Evolutionary conservation across 2,888 invertebrate genomes (phyloP).

Genomic region (Dolomedes plantarius): DNA sequence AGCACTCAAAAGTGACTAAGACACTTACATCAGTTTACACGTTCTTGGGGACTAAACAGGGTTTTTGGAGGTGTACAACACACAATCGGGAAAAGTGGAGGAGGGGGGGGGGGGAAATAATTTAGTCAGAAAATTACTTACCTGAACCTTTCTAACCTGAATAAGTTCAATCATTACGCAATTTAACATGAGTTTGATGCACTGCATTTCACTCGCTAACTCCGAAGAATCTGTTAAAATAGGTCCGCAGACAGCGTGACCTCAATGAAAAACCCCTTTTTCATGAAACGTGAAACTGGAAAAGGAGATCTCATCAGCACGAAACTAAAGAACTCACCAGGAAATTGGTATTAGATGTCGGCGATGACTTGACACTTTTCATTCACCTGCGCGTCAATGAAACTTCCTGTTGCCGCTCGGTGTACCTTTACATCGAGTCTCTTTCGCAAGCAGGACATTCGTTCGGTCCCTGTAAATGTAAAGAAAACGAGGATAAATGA

Average conservation of each 20-base stretch:
- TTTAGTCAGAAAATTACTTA: too few species aligned
- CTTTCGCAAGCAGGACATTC: not conserved
- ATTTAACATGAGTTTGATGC: too few species aligned
- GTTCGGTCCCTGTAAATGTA: not conserved
- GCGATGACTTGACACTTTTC: conserved; percentile 62
- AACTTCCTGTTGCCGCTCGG: conserved; percentile 32
- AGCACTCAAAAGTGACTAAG: too few species aligned
- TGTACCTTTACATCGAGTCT: conserved; percentile 35
- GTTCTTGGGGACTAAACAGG: too few species aligned
- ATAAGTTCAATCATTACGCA: too few species aligned
- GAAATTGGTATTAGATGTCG: conserved; percentile 31
- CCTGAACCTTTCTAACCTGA: too few species aligned
- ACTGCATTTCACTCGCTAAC: not conserved
- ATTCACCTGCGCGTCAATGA: conserved; percentile 34
- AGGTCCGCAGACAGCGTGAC: not conserved
- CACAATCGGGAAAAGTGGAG: too few species aligned
- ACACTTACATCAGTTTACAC: too few species aligned
- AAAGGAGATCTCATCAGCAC: conserved; percentile 6
- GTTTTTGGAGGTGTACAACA: too few species aligned
- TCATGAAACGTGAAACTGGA: not conserved
- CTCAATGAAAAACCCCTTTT: not conserved
- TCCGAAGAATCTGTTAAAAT: not conserved
- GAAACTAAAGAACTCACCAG: conserved; percentile 48
- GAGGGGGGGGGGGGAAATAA: too few species aligned
- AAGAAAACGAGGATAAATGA: conserved; percentile 7